A percentile compares a stretch with the other conserved stretches of the same genome.
phyloP scores from a whole-genome alignment of 2,113 vertebrate species.

The Blennius ocellaris region DNA sequence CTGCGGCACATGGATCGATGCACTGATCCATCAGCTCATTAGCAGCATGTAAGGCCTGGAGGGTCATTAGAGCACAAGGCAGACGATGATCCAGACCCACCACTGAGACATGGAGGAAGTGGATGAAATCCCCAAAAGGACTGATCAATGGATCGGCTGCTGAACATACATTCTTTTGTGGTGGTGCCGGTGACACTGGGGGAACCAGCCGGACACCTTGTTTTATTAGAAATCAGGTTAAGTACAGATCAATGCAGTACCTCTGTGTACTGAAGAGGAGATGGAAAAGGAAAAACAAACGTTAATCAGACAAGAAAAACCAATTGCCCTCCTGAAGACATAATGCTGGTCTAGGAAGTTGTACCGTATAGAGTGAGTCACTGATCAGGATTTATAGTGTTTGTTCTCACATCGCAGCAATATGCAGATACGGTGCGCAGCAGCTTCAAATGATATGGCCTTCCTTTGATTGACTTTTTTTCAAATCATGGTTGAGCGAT shows the following conservation, averaged over 20 bases:
- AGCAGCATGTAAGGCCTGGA: conserved; percentile 66
- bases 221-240: conserved; percentile 75
- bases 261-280: conserved; percentile 32
- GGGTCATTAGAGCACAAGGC: conserved; percentile 65
- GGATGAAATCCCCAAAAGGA: conserved; percentile 57
- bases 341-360: conserved; percentile 22
- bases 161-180: conserved; percentile 47
- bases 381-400: conserved; percentile 17
- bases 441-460: not conserved
- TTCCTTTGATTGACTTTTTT: not conserved
- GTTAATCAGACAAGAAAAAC: conserved; percentile 50
- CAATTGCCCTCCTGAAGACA: conserved; percentile 15
- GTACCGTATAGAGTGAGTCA: not conserved
- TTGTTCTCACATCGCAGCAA: conserved; percentile 17
- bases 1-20: conserved; percentile 71
- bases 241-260: conserved; percentile 60
- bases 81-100: conserved; percentile 62
- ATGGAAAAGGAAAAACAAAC: conserved; percentile 43
- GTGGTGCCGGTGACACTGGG: conserved; percentile 44
- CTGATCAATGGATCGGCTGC: conserved; percentile 57
- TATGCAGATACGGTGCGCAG: not conserved
- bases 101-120: conserved; percentile 41
- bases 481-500: not conserved
- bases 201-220: conserved; percentile 52
- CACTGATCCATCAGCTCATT: conserved; percentile 81